These are phyloP conservation scores for Cerastis rubricosa DNA, from an alignment of 2,888 invertebrate genomes.

Conservation along the genomic window DNA sequence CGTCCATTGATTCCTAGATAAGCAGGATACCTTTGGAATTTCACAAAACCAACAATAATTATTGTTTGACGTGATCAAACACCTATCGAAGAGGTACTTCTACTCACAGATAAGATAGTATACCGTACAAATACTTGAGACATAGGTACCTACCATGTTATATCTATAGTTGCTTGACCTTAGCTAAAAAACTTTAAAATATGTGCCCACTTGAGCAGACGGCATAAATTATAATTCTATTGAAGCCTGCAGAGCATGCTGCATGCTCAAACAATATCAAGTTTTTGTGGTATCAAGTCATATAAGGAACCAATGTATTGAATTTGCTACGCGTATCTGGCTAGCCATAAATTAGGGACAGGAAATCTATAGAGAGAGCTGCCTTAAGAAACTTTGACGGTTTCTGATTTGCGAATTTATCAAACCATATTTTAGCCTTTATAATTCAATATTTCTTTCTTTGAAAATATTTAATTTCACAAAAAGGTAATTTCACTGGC, in stretches of 20 bases:
- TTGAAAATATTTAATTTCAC: background rate
- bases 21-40: conserved; percentile 12
- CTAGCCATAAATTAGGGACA: background rate
- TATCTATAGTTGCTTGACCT: conserved; percentile 48
- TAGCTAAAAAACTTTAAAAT: conserved; percentile 28
- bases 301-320: background rate
- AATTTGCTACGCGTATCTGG: background rate
- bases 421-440: background rate
- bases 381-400: background rate
- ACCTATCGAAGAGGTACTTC: conserved; percentile 19
- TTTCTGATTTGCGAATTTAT: background rate
- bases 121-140: conserved; percentile 17
- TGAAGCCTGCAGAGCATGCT: background rate
- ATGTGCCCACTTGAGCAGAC: conserved; percentile 1
- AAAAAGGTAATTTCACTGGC: background rate
- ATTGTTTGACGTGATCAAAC: conserved; percentile 27
- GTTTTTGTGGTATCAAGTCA: conserved; percentile 8
- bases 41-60: conserved; percentile 28
- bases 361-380: background rate
- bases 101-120: conserved; percentile 13
- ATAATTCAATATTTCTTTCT: background rate
- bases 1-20: conserved; percentile 19
- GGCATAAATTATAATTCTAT: conserved; percentile 22
- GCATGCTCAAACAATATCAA: background rate
- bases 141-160: background rate